phyloP scores from a whole-genome alignment of 1,140 invertebrate genomes.

The Zelostemma sp. region DNA sequence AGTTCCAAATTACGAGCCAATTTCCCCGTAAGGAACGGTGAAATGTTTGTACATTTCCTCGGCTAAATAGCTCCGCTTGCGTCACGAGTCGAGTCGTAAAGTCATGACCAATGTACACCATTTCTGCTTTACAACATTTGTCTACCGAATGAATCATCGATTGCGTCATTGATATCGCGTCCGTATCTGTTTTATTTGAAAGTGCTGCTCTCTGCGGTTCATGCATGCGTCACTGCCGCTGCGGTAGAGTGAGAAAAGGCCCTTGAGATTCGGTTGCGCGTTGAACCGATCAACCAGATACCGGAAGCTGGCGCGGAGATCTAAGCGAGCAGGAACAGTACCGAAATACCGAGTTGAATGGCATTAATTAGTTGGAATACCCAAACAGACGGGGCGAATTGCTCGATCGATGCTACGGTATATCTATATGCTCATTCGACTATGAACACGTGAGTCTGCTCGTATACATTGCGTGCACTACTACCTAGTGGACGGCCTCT shows the following conservation, averaged over 20 bases:
- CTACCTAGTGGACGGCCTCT: constrained; percentile 37
- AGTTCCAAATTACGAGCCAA: constrained; percentile 23
- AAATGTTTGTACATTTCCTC: not conserved
- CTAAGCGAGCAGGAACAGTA: constrained; percentile 45
- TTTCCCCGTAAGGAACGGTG: constrained; percentile 9
- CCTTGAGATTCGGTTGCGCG: constrained; percentile 51
- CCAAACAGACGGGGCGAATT: constrained; percentile 52
- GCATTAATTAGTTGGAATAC: constrained; percentile 58
- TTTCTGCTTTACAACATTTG: not conserved
- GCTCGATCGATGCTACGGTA: constrained; percentile 43
- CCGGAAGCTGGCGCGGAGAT: constrained; percentile 40
- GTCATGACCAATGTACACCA: not conserved
- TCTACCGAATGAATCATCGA: not conserved
- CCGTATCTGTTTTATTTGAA: not conserved
- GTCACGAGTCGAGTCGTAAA: not conserved
- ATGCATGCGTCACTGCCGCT: constrained; percentile 33
- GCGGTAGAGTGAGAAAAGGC: constrained; percentile 44
- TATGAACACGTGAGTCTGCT: constrained; percentile 30
- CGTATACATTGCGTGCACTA: constrained; percentile 34
- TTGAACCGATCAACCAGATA: constrained; percentile 52
- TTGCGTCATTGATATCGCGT: not conserved
- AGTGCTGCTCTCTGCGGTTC: too few relatives aligned
- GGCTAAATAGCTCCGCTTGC: too few relatives aligned
- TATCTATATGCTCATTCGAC: constrained; percentile 25
- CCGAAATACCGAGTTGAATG: constrained; percentile 51